Base-by-base conservation (phyloP, 2,797 vertebrate species). In the Propithecus perrieri region DNA sequence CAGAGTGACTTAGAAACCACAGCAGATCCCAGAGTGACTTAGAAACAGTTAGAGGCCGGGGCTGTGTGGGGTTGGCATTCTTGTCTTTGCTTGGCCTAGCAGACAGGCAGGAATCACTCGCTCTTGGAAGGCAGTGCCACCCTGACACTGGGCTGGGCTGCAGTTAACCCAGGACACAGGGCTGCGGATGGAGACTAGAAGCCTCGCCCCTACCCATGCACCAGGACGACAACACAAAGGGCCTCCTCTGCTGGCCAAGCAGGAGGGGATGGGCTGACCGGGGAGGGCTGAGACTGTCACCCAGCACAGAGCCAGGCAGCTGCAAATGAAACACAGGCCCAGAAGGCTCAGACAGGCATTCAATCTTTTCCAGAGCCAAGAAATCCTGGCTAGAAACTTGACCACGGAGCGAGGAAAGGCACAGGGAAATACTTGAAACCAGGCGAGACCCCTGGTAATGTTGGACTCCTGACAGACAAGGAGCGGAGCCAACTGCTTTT, bases 251-350 rank as follows among this genome's bases (percentile, higher is more conserved):
- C 78, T 7, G 86, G 95, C 94, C 48, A 7, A 24, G 75, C 88
- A 63, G 75, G 74, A 85, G 86, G 92, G 93, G 92, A 57, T 7
- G 71, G 96, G 85, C 94, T 92, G 87, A 59, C 76, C 1, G 6
- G 50, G 75, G 87, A 96, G 95, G 63, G 86, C 84, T 1, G n/a
- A 89, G 96, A 95, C 95, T 50, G 76, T 93, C 96, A 92, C 97
- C 96, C 93, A 94, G 88, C 48, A 38, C 85, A 81, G 81, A 85
- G 86, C 84, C 89, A 80, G 96, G 95, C 94, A 81, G 96, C 97
- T 97, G 96, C 96, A 96, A 97, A 97, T 93, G 95, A 95, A 96
- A 93, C 90, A 20, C 97, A 97, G 97, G 93, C 97, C 96, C 81
- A 38, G 91, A 93, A 93, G 96, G 61, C 94, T 93, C 89, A 81